Base-by-base conservation (phyloP, 2,113 vertebrate genomes). In the Etheostoma cragini region DNA sequence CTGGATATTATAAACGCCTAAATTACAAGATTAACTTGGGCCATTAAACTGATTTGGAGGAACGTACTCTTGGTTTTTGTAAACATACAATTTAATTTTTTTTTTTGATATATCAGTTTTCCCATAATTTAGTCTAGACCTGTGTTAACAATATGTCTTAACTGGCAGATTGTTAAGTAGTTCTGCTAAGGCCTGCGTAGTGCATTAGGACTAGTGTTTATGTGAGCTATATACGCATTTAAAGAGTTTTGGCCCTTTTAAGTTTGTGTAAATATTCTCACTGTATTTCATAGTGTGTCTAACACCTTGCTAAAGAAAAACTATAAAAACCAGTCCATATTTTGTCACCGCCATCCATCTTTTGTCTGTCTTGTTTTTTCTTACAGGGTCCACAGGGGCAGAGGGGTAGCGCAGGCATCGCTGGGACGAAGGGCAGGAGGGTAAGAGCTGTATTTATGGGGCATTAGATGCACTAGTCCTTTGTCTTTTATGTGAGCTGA, bases 401-500 rank as follows among this genome's bases (percentile, higher is more conserved):
- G 83, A 96, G 96, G 90, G 98, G 98, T 49, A 78, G 86, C 73
- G 86, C 95, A 67, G 98, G 98, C 4, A 93, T 88, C 17, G 91
- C 93, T 57, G 98, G 98, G 68, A 82, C 93, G 21, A 98, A 98
- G 90, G 98, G 98, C 86, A 95, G 93, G 91, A 96, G 95, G 92
- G 98, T 99, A 95, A 97, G 96, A 94, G 33, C 30, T 66, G 38
- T 12, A 24, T 61, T 50, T 75, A 70, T 52, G 21, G 6, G 49
- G 5, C 16, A 63, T 71, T 53, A 45, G n/a, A 46, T 75, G 26
- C 21, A 21, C 26, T 30, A 7, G 3, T 52, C 15, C 16, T 8
- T 62, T 26, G 5, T 19, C 17, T 46, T 6, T 68, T 42, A 66
- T 53, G 3, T 47, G 56, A 82, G 47, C 45, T 17, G 35, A 14